phyloP scores from a whole-genome alignment of 1,140 invertebrate species.

The Temnothorax nylanderi region DNA sequence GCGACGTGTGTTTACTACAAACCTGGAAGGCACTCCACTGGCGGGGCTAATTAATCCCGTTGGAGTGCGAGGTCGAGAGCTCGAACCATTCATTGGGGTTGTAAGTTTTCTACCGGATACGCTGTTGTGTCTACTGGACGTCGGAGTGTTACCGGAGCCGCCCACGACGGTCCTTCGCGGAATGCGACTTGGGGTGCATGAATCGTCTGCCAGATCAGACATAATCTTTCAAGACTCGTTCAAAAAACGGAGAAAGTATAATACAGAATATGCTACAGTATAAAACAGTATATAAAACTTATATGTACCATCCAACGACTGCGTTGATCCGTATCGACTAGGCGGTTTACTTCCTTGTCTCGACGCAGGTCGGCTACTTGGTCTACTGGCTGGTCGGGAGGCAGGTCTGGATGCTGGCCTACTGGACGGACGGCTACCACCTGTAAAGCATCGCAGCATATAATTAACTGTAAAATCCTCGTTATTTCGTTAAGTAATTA shows the following conservation, averaged over 20 bases:
- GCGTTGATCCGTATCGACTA: slow-evolving; percentile 96
- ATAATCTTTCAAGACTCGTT: not conserved
- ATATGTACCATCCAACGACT: slow-evolving; percentile 96
- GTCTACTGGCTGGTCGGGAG: slow-evolving; percentile 88
- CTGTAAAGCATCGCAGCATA: slow-evolving; percentile 58
- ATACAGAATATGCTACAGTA: not conserved
- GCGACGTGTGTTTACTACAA: slow-evolving; percentile 59
- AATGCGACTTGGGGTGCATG: slow-evolving; percentile 90
- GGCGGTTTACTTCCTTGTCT: slow-evolving; percentile 95
- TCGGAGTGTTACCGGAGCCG: slow-evolving; percentile 84
- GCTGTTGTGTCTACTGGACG: slow-evolving; percentile 84
- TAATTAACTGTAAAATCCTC: not conserved
- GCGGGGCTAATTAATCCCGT: slow-evolving; percentile 89
- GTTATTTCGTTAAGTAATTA: not conserved
- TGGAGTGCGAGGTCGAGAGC: slow-evolving; percentile 90
- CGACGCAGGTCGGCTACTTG: slow-evolving; percentile 92
- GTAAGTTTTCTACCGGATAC: slow-evolving; percentile 80
- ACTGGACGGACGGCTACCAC: slow-evolving; percentile 86
- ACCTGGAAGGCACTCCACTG: slow-evolving; percentile 89
- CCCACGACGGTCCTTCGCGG: slow-evolving; percentile 88
- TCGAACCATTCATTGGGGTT: slow-evolving; percentile 85
- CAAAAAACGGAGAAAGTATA: not conserved
- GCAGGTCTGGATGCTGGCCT: slow-evolving; percentile 89
- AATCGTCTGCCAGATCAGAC: slow-evolving; percentile 77
- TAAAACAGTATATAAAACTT: slow-evolving; percentile 29